Conservation (phyloP, 1,140 invertebrate genomes). For the Drosophila sp. region DNA sequence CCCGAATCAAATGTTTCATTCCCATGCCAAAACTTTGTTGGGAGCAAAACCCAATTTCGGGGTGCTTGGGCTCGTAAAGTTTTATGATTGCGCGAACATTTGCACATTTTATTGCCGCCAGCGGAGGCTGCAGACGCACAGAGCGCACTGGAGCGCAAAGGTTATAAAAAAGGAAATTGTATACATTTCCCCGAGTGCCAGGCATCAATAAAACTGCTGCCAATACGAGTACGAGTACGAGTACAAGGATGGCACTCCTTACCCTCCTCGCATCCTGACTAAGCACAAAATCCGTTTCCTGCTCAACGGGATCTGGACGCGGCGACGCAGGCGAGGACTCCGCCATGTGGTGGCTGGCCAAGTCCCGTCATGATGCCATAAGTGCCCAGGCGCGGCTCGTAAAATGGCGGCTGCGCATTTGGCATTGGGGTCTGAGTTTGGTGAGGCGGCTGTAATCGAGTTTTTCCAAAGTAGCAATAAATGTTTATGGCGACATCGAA, state of each 20-base stretch:
- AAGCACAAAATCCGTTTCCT: constrained; percentile 77
- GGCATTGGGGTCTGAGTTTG: constrained; percentile 1
- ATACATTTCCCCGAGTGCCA: constrained; percentile 71
- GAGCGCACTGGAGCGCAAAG: constrained; percentile 56
- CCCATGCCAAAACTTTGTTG: constrained; percentile 24
- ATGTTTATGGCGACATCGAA: constrained; percentile 82
- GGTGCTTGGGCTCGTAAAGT: constrained; percentile 61
- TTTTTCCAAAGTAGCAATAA: constrained; percentile 81
- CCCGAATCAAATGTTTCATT: constrained; percentile 17
- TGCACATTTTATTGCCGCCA: constrained; percentile 64
- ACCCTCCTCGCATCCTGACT: constrained; percentile 54
- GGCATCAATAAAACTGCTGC: constrained; percentile 46
- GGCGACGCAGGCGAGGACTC: background rate
- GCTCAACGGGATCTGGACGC: constrained; percentile 40
- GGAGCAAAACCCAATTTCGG: constrained; percentile 50
- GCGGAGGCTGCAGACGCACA: constrained; percentile 57
- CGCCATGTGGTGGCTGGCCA: constrained; percentile 19
- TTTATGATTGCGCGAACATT: constrained; percentile 72
- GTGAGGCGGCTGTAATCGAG: constrained; percentile 66
- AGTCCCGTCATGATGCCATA: constrained; percentile 70
- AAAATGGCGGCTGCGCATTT: constrained; percentile 66
- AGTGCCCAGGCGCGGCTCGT: constrained; percentile 76
- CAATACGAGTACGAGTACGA: constrained; percentile 29
- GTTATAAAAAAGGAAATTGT: constrained; percentile 78
- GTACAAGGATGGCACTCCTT: background rate